Conservation (phyloP, 2,888 invertebrate species). For the Ptychoptera contaminata region DNA sequence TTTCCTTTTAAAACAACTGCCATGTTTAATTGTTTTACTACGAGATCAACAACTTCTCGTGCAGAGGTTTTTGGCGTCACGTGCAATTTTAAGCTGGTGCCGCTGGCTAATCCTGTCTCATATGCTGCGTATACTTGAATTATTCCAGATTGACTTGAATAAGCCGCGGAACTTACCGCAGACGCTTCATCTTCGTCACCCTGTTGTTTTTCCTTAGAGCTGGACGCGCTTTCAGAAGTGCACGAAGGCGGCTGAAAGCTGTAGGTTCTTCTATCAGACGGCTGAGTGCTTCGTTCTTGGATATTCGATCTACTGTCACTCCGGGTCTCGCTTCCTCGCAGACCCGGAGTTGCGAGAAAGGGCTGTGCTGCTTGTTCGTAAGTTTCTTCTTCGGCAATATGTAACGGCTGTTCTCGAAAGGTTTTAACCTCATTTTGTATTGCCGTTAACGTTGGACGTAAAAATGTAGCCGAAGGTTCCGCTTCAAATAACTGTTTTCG, state of each 20-base stretch:
- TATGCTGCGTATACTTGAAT: slow-evolving; percentile 89
- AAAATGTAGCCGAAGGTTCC: slow-evolving; percentile 12
- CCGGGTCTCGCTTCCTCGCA: not conserved
- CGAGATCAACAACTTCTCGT: slow-evolving; percentile 86
- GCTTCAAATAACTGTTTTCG: not conserved
- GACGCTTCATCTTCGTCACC: slow-evolving; percentile 17
- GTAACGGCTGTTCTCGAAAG: slow-evolving; percentile 14
- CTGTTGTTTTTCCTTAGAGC: slow-evolving; percentile 4
- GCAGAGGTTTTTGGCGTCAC: slow-evolving; percentile 88
- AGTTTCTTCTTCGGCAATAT: slow-evolving; percentile 14
- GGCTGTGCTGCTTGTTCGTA: not conserved
- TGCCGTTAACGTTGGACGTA: slow-evolving; percentile 37
- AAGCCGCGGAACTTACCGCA: slow-evolving; percentile 6
- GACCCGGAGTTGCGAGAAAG: not conserved
- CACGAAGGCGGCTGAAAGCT: slow-evolving; percentile 18
- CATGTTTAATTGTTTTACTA: slow-evolving; percentile 91
- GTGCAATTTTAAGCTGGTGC: slow-evolving; percentile 85
- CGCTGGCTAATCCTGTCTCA: slow-evolving; percentile 83
- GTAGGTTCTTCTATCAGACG: slow-evolving; percentile 16
- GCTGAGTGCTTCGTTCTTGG: not conserved
- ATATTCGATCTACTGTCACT: not conserved
- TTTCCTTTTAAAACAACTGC: slow-evolving; percentile 76
- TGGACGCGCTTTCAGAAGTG: slow-evolving; percentile 17
- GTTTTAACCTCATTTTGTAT: slow-evolving; percentile 35
- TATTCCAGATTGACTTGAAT: slow-evolving; percentile 19